Base-by-base conservation (phyloP, 1,140 invertebrate genomes). In the Heliconius hermathena region DNA sequence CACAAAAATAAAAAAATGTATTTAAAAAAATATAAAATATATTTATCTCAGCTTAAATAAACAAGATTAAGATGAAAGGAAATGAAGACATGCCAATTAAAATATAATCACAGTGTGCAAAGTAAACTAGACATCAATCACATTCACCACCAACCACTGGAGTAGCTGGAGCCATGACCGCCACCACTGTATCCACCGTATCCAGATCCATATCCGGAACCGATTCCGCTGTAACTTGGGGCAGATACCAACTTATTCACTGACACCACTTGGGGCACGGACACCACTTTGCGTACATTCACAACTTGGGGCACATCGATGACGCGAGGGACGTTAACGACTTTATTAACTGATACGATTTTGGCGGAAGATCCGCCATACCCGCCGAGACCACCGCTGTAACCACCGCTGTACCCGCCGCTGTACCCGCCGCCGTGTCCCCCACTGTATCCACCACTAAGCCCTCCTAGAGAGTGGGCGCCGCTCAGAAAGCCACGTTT, bases 81-180 rank as follows among this genome's bases (percentile, higher is more conserved):
- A 79, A 38, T 54, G 54, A 77, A 75, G 38, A 75, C 57, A 71
- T 60, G 66, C 76, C 26, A 57, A 36, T 13, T n/a, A 49, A 38
- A 72, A 38, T 26, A 77, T 41, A 77, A 83, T 83, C 77, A 83
- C 79, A 83, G 49, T 81, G 41, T 60, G 79, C 79, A 77, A 20
- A 46, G 77, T 76, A 70, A 70, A 78, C 49, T 78, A 76, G 33
- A 71, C 13, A 78, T 75, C 16, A 70, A 78, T 75, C 20, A 70
- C 38, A 71, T 46, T 87, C 74, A 88, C 87, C 86, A 87, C 88
- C 87, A 88, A n/a, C 88, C 87, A 54, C 78, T 82, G 71, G 83
- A 77, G 79, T 84, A 83, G 73, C 84, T 70, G 29, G 82, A 74
- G 29, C 81, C 80, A 9, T 80, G 76, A 1, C 41, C 41, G 29